Conservation (phyloP, 1,140 invertebrate genomes). For the Hyles vespertilio region DNA sequence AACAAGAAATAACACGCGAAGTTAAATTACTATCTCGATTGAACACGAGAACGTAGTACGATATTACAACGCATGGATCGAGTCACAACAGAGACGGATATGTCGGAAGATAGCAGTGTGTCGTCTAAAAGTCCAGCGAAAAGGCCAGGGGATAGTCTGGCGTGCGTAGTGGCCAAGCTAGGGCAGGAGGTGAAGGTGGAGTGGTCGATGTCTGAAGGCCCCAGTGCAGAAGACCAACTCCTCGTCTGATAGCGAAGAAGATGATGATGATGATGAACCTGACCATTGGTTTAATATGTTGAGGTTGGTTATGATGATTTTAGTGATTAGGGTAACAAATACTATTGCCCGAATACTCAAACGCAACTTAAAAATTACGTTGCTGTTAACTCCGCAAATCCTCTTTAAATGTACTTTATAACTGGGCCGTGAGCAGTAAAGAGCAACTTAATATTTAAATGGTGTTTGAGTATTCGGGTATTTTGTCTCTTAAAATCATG, state of each 20-base stretch:
- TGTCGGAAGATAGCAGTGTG: constrained; percentile 19
- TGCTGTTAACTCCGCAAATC: too few species aligned
- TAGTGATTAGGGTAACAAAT: too few species aligned
- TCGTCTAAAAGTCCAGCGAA: constrained; percentile 18
- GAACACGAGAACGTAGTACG: constrained; percentile 99
- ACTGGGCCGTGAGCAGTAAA: not conserved
- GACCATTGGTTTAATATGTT: constrained; percentile 67
- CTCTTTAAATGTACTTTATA: not conserved
- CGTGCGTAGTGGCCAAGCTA: constrained; percentile 77
- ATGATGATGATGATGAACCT: constrained; percentile 73
- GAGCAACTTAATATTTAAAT: constrained; percentile 6
- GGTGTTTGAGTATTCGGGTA: too few species aligned
- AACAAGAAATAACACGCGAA: constrained; percentile 94
- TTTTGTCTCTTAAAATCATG: too few species aligned
- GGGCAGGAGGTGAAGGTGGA: constrained; percentile 78
- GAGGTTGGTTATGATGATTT: constrained; percentile 26
- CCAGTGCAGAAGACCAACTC: constrained; percentile 68
- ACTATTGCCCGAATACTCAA: not conserved
- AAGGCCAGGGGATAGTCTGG: constrained; percentile 33
- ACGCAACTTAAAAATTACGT: not conserved
- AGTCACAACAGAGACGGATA: constrained; percentile 77
- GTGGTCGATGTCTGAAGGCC: constrained; percentile 81
- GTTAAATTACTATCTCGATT: constrained; percentile 95
- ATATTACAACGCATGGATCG: constrained; percentile 99
- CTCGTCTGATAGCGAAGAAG: constrained; percentile 75